phyloP scores from a whole-genome alignment of 2,888 invertebrate genomes.

The Diarsia mendica region DNA sequence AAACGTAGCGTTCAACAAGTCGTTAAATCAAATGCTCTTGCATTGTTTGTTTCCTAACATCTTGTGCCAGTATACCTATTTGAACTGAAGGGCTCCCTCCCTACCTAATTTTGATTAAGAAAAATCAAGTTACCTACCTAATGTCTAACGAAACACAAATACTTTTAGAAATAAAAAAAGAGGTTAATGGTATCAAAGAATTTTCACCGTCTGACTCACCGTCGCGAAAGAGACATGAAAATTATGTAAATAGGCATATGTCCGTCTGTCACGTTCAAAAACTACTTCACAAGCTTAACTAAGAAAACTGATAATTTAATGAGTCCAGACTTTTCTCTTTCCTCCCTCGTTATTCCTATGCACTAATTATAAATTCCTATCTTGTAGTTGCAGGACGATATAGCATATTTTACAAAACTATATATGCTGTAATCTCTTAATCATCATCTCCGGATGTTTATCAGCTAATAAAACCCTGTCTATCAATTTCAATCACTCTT shows the following conservation, averaged over 20 bases:
- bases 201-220: conserved; percentile 7
- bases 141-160: conserved; percentile 37
- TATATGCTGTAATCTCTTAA: neutral
- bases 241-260: neutral
- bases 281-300: neutral
- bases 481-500: neutral
- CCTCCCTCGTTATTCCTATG: too few relatives aligned
- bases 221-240: neutral
- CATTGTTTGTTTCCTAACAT: conserved; percentile 54
- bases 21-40: conserved; percentile 61
- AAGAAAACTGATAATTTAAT: neutral
- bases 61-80: conserved; percentile 59
- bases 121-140: conserved; percentile 11
- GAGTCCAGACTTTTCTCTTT: too few relatives aligned
- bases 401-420: neutral
- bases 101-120: conserved; percentile 13
- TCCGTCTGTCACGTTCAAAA: neutral
- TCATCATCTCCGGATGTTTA: neutral
- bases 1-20: conserved; percentile 47
- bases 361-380: neutral
- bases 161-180: conserved; percentile 25
- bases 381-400: too few relatives aligned
- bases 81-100: conserved; percentile 37
- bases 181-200: conserved; percentile 39
- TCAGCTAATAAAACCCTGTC: neutral